phyloP scores from a whole-genome alignment of 2,888 invertebrate species.

The Nomada fucata region DNA sequence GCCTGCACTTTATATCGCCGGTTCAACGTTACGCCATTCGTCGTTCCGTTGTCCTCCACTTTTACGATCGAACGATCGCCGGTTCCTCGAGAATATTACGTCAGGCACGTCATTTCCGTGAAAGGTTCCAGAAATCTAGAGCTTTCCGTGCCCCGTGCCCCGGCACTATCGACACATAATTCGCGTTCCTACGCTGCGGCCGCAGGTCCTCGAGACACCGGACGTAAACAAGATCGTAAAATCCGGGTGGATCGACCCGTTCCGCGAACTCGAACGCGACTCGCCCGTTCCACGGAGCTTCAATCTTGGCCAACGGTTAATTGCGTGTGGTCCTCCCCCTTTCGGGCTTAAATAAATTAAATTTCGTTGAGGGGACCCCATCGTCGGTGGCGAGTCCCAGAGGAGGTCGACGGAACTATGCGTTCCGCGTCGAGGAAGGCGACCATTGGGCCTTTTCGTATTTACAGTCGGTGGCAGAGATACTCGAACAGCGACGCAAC shows the following conservation, averaged over 20 bases:
- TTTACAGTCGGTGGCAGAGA: no score
- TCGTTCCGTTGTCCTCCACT: neutral
- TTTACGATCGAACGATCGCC: conserved; percentile 20
- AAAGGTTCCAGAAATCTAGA: conserved; percentile 22
- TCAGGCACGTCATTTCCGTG: conserved; percentile 26
- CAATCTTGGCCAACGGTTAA: conserved; percentile 21
- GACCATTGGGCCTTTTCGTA: no score
- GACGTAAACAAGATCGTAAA: conserved; percentile 75
- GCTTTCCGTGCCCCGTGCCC: neutral
- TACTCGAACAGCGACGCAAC: no score
- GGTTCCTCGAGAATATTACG: conserved; percentile 12
- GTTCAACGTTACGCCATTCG: neutral
- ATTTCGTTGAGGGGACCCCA: neutral
- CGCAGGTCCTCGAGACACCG: conserved; percentile 33
- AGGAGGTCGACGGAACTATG: neutral
- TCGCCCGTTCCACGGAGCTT: conserved; percentile 14
- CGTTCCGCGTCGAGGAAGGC: neutral
- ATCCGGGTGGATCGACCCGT: conserved; percentile 57
- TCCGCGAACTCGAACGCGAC: conserved; percentile 43
- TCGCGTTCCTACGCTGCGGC: conserved; percentile 39
- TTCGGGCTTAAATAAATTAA: conserved; percentile 17
- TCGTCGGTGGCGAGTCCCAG: neutral
- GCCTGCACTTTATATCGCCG: neutral
- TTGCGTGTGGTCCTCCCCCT: neutral
- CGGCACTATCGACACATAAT: conserved; percentile 37